Conservation (phyloP, 2,797 vertebrate species). For the Phataginus tricuspis region DNA sequence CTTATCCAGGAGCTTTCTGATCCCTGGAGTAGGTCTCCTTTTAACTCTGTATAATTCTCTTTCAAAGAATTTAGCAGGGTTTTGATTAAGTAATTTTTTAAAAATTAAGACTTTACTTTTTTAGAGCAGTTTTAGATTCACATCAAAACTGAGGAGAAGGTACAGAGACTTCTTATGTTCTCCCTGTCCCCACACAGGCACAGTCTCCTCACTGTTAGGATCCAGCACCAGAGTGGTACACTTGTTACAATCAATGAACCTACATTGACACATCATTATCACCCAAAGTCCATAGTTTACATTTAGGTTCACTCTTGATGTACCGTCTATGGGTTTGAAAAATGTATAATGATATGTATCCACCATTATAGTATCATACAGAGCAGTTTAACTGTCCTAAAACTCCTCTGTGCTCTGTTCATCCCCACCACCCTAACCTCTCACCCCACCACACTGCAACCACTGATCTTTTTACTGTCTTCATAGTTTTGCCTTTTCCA, state of each 20-base stretch:
- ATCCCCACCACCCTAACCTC: background rate
- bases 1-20: background rate
- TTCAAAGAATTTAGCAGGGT: background rate
- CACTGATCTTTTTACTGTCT: background rate
- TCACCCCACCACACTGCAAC: background rate
- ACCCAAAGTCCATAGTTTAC: background rate
- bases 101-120: background rate
- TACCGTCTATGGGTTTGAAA: background rate
- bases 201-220: background rate
- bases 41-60: background rate
- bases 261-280: background rate
- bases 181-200: background rate
- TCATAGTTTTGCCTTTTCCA: background rate
- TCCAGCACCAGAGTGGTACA: background rate
- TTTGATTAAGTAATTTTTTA: background rate
- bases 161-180: background rate
- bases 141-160: background rate
- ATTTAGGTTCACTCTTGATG: background rate
- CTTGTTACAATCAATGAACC: background rate
- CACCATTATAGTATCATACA: background rate
- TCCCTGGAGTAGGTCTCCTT: background rate
- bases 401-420: background rate
- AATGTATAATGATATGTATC: background rate
- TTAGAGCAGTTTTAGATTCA: background rate
- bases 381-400: background rate